Base-by-base conservation (phyloP, 2,888 invertebrate species). In the Lacanobia oleracea region DNA sequence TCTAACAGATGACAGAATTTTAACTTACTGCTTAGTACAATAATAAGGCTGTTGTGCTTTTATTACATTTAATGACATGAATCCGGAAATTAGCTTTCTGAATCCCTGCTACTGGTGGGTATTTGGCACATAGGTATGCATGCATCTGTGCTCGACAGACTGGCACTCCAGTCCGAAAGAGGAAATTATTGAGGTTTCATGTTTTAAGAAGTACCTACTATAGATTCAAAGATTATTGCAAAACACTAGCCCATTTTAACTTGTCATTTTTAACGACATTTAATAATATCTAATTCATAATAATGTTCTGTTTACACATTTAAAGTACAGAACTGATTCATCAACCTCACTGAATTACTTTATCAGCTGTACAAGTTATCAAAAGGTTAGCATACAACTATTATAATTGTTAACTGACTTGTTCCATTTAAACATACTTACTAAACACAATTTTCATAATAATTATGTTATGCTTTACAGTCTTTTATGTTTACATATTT, bases 371-470 rank as follows among this genome's bases (percentile, higher is more conserved):
- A 70, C 27, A 71, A 72, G 67, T 72, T 82, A 80, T 82, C 79
- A 67, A 77, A 69, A 72, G 79, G 79, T 80, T 80, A 80, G 77
- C 79, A 72, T 53, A 79, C 56, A 53, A 60, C 51, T 63, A 53
- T 51, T 79, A 53, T 50, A 48, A 40, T 48, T 65, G 64, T 66
- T 62, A 48, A 70, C 59, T 63, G 56, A 64, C 53, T 75, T 65
- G 75, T 62, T 75, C 69, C 40, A 69, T 73, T 53, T 63, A 72
- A 43, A 43, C 33, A 75, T 75, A 75, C 37, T 45, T 74, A 62
- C 48, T 72, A 54, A 71, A 75, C 67, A 72, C 14, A 27, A 61
- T 53, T 77, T 18, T 65, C 40, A 61, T 60, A 64, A 70, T 27
- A 60, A 63, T 56, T 72, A 50, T 64, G 53, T 64, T 53, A 71